These are phyloP conservation scores for Cetonia aurata DNA, from an alignment of 2,888 invertebrate genomes.

Conservation along the genomic window DNA sequence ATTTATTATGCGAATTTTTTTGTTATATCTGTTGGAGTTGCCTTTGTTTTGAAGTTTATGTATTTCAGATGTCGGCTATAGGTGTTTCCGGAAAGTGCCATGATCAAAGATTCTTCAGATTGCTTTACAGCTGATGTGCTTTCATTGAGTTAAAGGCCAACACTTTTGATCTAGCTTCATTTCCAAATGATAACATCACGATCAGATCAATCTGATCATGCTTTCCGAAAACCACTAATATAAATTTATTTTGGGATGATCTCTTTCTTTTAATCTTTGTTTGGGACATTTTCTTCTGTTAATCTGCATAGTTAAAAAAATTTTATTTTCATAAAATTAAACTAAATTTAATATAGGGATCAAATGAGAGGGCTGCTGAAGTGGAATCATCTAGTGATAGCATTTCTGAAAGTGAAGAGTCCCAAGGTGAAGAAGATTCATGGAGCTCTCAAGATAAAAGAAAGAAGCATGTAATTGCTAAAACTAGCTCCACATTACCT, in stretches of 20 bases:
- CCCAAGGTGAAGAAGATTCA: constrained; percentile 58
- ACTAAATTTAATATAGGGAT: constrained; percentile 46
- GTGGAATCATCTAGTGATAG: constrained; percentile 56
- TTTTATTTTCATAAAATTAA: background rate
- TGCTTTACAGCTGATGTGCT: no score
- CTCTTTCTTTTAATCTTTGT: background rate
- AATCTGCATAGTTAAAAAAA: background rate
- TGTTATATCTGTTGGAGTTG: constrained; percentile 3
- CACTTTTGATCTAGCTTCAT: no score
- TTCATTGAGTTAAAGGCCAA: no score
- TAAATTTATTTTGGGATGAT: background rate
- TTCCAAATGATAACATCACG: no score
- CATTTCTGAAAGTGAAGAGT: constrained; percentile 57
- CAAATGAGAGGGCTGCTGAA: constrained; percentile 52
- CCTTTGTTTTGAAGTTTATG: constrained; percentile 12
- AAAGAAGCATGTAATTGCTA: constrained; percentile 46
- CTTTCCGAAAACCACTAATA: no score
- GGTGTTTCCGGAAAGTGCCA: no score
- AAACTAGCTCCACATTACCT: constrained; percentile 51
- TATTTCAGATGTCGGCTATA: background rate
- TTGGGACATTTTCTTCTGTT: constrained; percentile 1
- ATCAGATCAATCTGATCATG: no score
- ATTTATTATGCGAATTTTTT: background rate
- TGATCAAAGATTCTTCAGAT: no score
- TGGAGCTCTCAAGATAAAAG: constrained; percentile 58